phyloP scores from a whole-genome alignment of 2,797 vertebrate genomes.

The Sorex maritimensis region DNA sequence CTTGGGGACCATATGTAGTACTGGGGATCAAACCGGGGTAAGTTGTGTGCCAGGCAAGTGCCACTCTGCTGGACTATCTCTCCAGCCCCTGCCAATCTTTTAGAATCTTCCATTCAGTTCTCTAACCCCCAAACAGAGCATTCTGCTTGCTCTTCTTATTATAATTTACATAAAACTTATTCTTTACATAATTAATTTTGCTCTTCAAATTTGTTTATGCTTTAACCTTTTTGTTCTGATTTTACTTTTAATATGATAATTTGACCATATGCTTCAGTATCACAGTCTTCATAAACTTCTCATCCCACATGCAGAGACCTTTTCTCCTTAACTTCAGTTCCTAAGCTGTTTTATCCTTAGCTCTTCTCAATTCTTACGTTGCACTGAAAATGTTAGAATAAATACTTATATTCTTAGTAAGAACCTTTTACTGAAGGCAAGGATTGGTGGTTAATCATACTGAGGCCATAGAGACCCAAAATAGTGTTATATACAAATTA shows the following conservation, averaged over 20 bases:
- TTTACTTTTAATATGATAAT: neutral
- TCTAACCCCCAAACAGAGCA: neutral
- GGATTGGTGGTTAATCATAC: neutral
- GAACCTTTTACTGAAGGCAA: neutral
- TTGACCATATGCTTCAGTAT: no score
- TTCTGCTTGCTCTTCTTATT: neutral
- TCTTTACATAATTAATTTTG: no score
- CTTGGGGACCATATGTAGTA: no score
- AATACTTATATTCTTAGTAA: neutral
- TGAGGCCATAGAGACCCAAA: neutral
- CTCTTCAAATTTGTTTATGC: neutral
- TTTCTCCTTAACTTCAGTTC: neutral
- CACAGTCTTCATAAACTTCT: neutral
- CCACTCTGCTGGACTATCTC: no score
- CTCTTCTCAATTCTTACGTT: neutral
- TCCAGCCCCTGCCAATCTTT: neutral
- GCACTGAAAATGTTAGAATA: slow-evolving; percentile 14
- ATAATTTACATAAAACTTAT: neutral
- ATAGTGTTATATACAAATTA: neutral
- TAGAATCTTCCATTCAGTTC: neutral
- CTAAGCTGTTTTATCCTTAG: neutral
- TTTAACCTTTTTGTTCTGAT: neutral
- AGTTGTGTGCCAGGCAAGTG: no score
- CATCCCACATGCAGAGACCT: neutral
- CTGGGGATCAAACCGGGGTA: no score